Percentiles rank a stretch among this genome's conserved stretches.
These are phyloP conservation scores for Diadophis punctatus DNA, from an alignment of 2,113 vertebrate species.

Conservation along the genomic window DNA sequence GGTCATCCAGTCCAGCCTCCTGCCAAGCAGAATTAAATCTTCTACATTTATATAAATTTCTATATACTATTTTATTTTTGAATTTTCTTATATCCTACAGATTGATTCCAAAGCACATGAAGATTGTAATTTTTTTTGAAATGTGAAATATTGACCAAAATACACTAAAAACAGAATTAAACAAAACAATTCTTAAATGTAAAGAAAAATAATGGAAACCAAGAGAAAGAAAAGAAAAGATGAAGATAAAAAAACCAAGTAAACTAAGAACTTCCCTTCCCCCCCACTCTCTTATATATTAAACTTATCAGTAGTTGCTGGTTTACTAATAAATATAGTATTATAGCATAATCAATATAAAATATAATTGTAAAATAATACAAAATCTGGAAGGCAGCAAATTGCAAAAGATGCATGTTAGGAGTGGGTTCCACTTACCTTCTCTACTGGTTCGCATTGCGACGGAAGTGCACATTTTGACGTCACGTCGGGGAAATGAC, in stretches of 20 bases:
- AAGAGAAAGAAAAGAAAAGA: neutral
- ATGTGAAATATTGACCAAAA: neutral
- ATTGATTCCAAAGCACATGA: neutral
- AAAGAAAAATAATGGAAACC: neutral
- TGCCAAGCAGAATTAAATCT: too few species aligned
- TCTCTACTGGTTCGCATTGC: too few species aligned
- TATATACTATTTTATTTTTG: too few species aligned
- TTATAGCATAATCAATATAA: too few species aligned
- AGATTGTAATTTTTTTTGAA: neutral
- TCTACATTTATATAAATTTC: too few species aligned
- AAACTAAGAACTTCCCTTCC: neutral
- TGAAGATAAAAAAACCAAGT: neutral
- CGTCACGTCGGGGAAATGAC: too few species aligned
- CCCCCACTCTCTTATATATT: neutral
- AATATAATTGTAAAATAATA: too few species aligned
- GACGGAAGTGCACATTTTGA: too few species aligned
- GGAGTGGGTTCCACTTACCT: too few species aligned
- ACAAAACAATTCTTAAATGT: neutral
- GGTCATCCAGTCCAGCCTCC: too few species aligned
- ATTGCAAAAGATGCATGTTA: too few species aligned
- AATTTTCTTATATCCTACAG: too few species aligned
- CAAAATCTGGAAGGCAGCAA: neutral
- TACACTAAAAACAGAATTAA: neutral
- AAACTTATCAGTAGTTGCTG: neutral
- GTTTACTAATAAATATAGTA: neutral